Percentiles rank a stretch among this genome's conserved stretches.
phyloP scores from a whole-genome alignment of 1,140 invertebrate species.

The Drosophila chauvacae region DNA sequence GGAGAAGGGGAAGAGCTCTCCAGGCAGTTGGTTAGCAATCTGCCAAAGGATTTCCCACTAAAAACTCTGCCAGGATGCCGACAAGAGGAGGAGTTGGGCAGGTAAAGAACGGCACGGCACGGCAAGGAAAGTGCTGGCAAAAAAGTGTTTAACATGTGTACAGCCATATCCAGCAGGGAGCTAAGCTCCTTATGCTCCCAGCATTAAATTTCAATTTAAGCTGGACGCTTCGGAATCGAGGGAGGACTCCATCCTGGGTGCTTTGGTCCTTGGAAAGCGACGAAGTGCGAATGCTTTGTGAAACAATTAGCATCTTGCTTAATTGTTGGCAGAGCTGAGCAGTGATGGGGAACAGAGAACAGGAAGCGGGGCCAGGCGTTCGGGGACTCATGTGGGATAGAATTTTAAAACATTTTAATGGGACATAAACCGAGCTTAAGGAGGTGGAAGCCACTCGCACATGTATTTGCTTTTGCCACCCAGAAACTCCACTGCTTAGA shows the following conservation, averaged over 20 bases:
- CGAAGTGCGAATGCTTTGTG: conserved; percentile 76
- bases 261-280: conserved; percentile 62
- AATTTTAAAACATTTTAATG: conserved; percentile 77
- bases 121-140: conserved; percentile 31
- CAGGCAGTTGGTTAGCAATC: conserved; percentile 52
- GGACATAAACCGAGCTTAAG: conserved; percentile 67
- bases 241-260: conserved; percentile 2
- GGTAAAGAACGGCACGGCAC: conserved; percentile 15
- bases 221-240: conserved; percentile 45
- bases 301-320: conserved; percentile 79
- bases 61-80: conserved; percentile 44
- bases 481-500: not conserved
- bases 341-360: not conserved
- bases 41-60: conserved; percentile 66
- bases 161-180: conserved; percentile 56
- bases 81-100: conserved; percentile 23
- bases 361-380: not conserved
- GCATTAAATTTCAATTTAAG: conserved; percentile 82
- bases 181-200: conserved; percentile 54
- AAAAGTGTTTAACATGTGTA: conserved; percentile 82
- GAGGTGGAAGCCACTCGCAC: not conserved
- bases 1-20: not conserved
- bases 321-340: conserved; percentile 58
- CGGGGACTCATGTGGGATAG: conserved; percentile 34
- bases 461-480: conserved; percentile 18